These are phyloP conservation scores for Cydia splendana DNA, from an alignment of 1,140 invertebrate species.

Conservation along the genomic window DNA sequence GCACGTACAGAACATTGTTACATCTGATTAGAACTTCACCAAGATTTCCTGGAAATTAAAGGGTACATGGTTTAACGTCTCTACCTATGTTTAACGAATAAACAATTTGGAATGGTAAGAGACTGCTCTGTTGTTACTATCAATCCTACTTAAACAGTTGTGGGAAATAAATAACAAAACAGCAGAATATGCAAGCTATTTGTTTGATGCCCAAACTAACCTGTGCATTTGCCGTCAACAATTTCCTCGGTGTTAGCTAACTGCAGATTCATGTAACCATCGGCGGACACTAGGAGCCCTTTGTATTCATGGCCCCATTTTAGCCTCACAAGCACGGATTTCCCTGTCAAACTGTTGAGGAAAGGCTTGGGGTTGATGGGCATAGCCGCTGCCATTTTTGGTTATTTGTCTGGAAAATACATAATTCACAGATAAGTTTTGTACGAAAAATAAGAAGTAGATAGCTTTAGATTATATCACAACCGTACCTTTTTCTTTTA, in stretches of 20 bases:
- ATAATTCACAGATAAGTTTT: slow-evolving; percentile 10
- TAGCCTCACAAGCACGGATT: slow-evolving; percentile 97
- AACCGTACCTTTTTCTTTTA: not conserved
- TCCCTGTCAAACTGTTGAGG: slow-evolving; percentile 97
- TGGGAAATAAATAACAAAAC: not conserved
- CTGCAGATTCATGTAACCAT: slow-evolving; percentile 99
- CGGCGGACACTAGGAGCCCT: slow-evolving; percentile 97
- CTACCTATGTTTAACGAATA: no score
- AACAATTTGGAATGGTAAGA: no score
- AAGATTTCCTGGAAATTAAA: slow-evolving; percentile 86
- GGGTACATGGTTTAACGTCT: not conserved
- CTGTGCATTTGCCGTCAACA: slow-evolving; percentile 94
- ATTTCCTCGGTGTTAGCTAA: slow-evolving; percentile 99
- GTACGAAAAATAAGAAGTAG: not conserved
- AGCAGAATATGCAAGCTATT: not conserved
- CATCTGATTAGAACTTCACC: slow-evolving; percentile 99
- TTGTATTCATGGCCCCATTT: slow-evolving; percentile 99
- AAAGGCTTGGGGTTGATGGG: slow-evolving; percentile 99
- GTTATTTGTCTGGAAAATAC: slow-evolving; percentile 45
- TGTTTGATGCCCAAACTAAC: slow-evolving; percentile 57
- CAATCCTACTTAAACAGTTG: no score
- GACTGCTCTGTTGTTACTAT: no score
- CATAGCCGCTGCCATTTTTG: slow-evolving; percentile 87
- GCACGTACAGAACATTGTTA: slow-evolving; percentile 98
- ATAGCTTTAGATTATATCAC: not conserved